These are phyloP conservation scores for Tupiocoris notatus DNA, from an alignment of 2,888 invertebrate species.

Conservation along the genomic window DNA sequence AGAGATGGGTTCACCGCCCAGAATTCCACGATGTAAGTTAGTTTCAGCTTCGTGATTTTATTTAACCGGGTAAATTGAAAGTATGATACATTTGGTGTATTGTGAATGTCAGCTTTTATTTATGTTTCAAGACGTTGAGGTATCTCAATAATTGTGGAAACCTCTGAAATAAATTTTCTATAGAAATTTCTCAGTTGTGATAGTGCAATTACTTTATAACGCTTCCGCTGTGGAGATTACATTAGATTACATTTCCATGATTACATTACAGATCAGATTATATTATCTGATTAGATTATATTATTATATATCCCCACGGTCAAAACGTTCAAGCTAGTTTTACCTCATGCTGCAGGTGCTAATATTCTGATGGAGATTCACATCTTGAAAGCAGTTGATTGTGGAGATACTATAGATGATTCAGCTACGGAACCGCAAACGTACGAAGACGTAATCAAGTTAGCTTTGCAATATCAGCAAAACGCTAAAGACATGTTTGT, in stretches of 20 bases:
- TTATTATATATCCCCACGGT: no score
- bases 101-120: no score
- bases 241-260: no score
- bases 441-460: constrained; percentile 22
- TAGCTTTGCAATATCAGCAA: constrained; percentile 32
- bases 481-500: constrained; percentile 42
- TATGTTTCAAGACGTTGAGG: no score
- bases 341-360: constrained; percentile 38
- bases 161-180: no score
- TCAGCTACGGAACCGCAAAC: neutral
- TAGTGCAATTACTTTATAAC: no score
- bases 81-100: neutral
- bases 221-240: no score
- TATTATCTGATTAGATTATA: no score
- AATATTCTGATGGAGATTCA: constrained; percentile 40
- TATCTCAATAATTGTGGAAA: no score
- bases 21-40: constrained; percentile 43
- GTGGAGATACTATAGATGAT: neutral
- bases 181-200: no score
- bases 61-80: neutral
- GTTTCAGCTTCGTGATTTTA: neutral
- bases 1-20: constrained; percentile 42
- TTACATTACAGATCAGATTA: no score
- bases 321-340: neutral
- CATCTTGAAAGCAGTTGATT: constrained; percentile 30